These are phyloP conservation scores for Morinoia aosen DNA, from an alignment of 2,888 invertebrate species.

Conservation along the genomic window DNA sequence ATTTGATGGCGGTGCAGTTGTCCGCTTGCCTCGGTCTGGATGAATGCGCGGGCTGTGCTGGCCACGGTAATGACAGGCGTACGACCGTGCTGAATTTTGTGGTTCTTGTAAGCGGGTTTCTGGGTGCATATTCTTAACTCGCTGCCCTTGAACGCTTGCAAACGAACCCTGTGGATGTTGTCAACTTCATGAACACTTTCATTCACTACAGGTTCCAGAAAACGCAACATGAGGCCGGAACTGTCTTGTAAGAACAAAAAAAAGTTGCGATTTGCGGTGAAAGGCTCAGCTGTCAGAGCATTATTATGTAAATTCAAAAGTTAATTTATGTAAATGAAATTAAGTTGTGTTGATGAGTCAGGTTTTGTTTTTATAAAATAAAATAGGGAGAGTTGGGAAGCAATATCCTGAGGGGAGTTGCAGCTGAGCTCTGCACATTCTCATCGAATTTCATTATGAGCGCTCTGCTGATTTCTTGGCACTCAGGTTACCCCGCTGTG, in stretches of 20 bases:
- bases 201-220: not conserved
- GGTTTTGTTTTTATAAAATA: not conserved
- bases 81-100: not conserved
- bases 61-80: not conserved
- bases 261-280: too few relatives aligned
- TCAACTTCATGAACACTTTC: not conserved
- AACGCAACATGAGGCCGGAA: not conserved
- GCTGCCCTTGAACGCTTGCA: not conserved
- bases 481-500: not conserved
- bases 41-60: not conserved
- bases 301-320: not conserved
- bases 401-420: not conserved
- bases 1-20: constrained; percentile 12
- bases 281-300: too few relatives aligned
- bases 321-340: not conserved
- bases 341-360: not conserved
- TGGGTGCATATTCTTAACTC: not conserved
- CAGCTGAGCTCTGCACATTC: not conserved
- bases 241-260: not conserved
- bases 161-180: not conserved
- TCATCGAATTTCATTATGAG: not conserved
- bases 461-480: not conserved
- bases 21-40: not conserved
- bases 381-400: not conserved
- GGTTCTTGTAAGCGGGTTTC: not conserved